Base-by-base conservation (phyloP, 2,113 vertebrate species). In the Xiphophorus maculatus region DNA sequence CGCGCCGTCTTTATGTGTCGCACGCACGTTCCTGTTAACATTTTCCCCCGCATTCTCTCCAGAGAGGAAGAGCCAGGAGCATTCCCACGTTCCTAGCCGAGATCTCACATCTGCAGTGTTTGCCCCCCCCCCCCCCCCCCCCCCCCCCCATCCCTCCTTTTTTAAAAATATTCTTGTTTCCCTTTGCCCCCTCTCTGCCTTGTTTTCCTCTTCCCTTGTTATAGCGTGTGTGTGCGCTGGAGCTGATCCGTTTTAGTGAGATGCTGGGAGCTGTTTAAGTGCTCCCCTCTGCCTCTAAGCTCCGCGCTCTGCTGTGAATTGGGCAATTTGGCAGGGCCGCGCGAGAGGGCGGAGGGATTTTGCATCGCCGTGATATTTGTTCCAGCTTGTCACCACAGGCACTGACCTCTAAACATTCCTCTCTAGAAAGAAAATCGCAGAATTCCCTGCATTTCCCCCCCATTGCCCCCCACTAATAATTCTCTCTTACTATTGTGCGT, bases 81-180 rank as follows among this genome's bases (percentile, higher is more conserved):
- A 83, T 91, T 92, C 88, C 89, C 89, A 91, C 77, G 80, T 86
- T 89, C 74, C 83, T 84, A 88, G 72, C 64, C n/a, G 82, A 90
- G 83, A 85, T 69, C 74, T 84, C 68, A 72, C 72, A 85, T 84
- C 87, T 90, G 83, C 87, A 81, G 71, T 72, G 83, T 86, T 88
- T 77, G 81, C 80, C 82, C 71, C 51, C 35, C 33, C 7, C 0
- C 6, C 0, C 33, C 35, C 35, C 33, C 9, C 1, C 10, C 10
- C 10, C 35, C 10, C 10, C 3, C 35, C 35, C 11, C 35, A 11
- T 37, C 35, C 77, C 72, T 76, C 62, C 73, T 76, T 77, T 76
- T 84, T 68, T 63, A 82, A 77, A 82, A 33, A 69, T 51, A 40
- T 30, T 32, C 27, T 6, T n/a, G n/a, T 27, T 28, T 65, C 17